These are phyloP conservation scores for Astropecten irregularis DNA, from an alignment of 53 echinoderm and acorn worm genomes.

Conservation along the genomic window DNA sequence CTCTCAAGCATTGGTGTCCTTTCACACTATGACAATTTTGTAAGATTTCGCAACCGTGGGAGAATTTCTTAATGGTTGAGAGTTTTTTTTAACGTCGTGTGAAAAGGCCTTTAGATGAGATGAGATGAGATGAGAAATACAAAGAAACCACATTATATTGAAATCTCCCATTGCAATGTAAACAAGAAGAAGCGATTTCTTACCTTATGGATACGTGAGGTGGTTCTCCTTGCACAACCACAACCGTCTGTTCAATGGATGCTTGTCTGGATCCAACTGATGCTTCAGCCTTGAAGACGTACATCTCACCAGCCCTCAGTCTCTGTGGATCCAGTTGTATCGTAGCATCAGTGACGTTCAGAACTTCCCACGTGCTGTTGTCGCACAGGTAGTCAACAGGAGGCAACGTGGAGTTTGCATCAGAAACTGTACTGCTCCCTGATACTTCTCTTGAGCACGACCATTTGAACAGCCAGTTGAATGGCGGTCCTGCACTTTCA, in stretches of 20 bases:
- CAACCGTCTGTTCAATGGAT: constrained; percentile 43
- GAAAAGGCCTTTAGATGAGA: too few species aligned
- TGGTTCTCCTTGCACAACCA: constrained; percentile 28
- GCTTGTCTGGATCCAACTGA: neutral
- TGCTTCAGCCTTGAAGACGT: constrained; percentile 37
- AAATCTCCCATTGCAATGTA: too few species aligned
- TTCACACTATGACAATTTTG: too few species aligned
- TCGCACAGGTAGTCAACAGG: neutral
- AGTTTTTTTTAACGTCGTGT: too few species aligned
- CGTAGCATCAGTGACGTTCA: neutral
- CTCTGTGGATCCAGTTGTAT: constrained; percentile 8
- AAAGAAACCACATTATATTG: too few species aligned
- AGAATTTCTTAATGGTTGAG: too few species aligned
- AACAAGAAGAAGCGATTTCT: too few species aligned
- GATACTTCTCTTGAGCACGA: constrained; percentile 36
- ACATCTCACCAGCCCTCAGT: constrained; percentile 13
- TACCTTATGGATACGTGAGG: constrained; percentile 60
- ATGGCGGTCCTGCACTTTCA: constrained; percentile 2
- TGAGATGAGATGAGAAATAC: too few species aligned
- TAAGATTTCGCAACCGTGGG: too few species aligned
- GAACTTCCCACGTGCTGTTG: neutral
- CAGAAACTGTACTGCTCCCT: neutral
- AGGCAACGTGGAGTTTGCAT: neutral
- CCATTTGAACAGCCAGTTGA: constrained; percentile 62
- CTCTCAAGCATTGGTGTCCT: too few species aligned